phyloP scores from a whole-genome alignment of 2,888 invertebrate genomes.

The Hirtodrosophila duncani region DNA sequence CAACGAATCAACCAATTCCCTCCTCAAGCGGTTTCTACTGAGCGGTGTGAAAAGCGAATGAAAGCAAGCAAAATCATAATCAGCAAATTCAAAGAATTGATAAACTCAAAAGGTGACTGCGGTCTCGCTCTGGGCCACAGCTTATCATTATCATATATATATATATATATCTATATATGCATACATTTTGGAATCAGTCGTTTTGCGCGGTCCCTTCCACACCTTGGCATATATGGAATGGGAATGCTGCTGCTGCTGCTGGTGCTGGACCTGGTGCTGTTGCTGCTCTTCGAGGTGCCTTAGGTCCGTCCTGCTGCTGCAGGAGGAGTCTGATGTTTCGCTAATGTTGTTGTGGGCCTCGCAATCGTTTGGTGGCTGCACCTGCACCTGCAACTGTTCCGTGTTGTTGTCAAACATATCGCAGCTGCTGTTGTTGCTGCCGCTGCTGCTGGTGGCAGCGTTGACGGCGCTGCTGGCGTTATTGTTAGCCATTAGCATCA shows the following conservation, averaged over 20 bases:
- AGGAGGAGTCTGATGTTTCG: too few relatives aligned
- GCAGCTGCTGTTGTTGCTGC: constrained; percentile 52
- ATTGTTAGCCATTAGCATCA: constrained; percentile 5
- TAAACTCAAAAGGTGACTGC: too few relatives aligned
- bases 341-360: constrained; percentile 12
- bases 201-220: constrained; percentile 78
- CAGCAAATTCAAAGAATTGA: too few relatives aligned
- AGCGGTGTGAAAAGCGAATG: too few relatives aligned
- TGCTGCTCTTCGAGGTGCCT: constrained; percentile 26
- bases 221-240: constrained; percentile 78
- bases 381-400: too few relatives aligned
- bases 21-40: too few relatives aligned
- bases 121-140: too few relatives aligned
- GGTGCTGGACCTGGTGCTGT: not conserved
- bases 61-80: too few relatives aligned
- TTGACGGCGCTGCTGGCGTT: constrained; percentile 17
- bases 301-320: too few relatives aligned
- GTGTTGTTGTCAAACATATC: constrained; percentile 43
- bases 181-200: constrained; percentile 78
- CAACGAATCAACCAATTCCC: too few relatives aligned
- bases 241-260: constrained; percentile 20
- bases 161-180: constrained; percentile 8
- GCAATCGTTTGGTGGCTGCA: constrained; percentile 12
- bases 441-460: constrained; percentile 35
- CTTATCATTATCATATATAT: not conserved